Evolutionary conservation across 2,797 vertebrate species (phyloP).

Genomic region (Fistularia tabacaria): DNA sequence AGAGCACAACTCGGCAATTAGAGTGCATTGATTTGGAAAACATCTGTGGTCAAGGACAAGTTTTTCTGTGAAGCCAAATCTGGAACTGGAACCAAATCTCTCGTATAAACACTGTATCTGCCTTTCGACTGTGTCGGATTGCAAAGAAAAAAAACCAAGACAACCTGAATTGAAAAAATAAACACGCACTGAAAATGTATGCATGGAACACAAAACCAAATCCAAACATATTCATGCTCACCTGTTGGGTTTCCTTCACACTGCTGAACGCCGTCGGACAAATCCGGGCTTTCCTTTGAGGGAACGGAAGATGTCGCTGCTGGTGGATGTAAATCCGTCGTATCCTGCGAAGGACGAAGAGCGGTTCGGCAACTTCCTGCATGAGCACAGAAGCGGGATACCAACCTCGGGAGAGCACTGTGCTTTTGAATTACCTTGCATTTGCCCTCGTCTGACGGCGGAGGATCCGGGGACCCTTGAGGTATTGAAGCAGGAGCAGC

Average conservation of each 20-base stretch:
- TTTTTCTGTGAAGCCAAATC: too few species aligned
- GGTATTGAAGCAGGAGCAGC: conserved; percentile 12
- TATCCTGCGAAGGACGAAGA: conserved; percentile 27
- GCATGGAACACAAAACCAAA: neutral
- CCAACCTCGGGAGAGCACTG: neutral
- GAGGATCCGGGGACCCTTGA: conserved; percentile 17
- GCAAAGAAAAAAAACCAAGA: neutral
- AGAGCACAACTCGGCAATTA: neutral
- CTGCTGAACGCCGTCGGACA: conserved; percentile 27
- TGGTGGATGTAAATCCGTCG: conserved; percentile 24
- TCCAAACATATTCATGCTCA: conserved; percentile 25
- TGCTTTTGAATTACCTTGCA: conserved; percentile 46
- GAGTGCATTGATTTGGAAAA: too few species aligned
- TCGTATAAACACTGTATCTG: too few species aligned
- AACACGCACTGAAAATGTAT: neutral
- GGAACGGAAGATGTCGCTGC: conserved; percentile 32
- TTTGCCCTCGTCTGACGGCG: conserved; percentile 36
- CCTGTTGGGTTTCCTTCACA: conserved; percentile 54
- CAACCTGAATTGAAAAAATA: neutral
- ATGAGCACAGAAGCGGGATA: neutral
- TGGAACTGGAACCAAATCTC: too few species aligned
- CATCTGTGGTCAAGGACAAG: too few species aligned
- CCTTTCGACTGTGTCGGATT: too few species aligned
- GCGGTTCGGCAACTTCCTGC: neutral
- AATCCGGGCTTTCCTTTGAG: conserved; percentile 31